Base-by-base conservation (phyloP, 2,888 invertebrate genomes). In the Amiota communis region DNA sequence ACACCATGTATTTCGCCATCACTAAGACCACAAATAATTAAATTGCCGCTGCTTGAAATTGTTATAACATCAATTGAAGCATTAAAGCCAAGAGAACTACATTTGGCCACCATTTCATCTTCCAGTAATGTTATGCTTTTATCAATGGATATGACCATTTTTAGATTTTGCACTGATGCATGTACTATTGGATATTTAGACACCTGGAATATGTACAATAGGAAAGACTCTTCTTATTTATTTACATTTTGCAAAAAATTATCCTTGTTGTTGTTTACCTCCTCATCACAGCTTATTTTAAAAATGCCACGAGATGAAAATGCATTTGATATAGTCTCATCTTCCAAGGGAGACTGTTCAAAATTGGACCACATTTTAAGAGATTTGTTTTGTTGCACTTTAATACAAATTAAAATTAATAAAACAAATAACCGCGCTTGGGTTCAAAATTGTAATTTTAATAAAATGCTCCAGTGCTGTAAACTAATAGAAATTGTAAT, bases 1-100 rank as follows among this genome's bases (percentile, higher is more conserved):
- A 89, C 83, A 1, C 89, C 90, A 79, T 89, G 87, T 8, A 90
- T 85, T 73, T 88, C 87, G 13, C 90, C 90, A 76, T 89, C 86
- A 3, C 83, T 80, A 0, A 90, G 78, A 0, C 86, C 87, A 70
- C 90, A 90, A 0, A 90, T 79, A 57, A 90, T 87, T 1, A 90
- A 72, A 71, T 89, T 87, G 8, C 89, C 90, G n/a, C 84, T 85
- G 48, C 80, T 73, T 0, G 89, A 88, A 23, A 88, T 84, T 20
- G 82, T 83, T 3, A 90, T 76, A 0, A 82, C 82, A 76, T 90
- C 89, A 48, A 90, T 88, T 6, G 82, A 73, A 0, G 87, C 78
- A 64, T 83, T 82, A 69, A 90, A 90, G 12, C 84, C 79, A 0
- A 90, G 76, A 17, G 86, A 86, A 59, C 86, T 87, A 73, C 89